Conservation (phyloP, 2,797 vertebrate species). For the Enteromius fasciolatus region DNA sequence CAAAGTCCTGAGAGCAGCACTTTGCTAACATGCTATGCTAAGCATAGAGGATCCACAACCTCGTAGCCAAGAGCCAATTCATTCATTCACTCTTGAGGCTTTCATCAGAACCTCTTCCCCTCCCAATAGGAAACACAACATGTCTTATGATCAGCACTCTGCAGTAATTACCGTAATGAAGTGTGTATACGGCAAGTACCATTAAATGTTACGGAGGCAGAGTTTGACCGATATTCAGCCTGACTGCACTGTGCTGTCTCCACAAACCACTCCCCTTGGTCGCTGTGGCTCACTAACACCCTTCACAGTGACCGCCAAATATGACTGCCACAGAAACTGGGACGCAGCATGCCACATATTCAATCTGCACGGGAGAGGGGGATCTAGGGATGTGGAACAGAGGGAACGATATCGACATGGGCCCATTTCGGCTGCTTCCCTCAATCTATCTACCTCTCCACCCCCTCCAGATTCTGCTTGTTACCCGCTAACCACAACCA, state of each 20-base stretch:
- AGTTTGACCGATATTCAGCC: conserved; percentile 43
- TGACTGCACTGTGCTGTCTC: conserved; percentile 40
- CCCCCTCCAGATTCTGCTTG: conserved; percentile 44
- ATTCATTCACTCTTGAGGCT: conserved; percentile 41
- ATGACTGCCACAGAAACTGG: conserved; percentile 60
- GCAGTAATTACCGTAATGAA: conserved; percentile 58
- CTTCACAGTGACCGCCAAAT: conserved; percentile 61
- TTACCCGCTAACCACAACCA: conserved; percentile 55
- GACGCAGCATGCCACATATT: conserved; percentile 62
- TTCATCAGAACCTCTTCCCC: conserved; percentile 17
- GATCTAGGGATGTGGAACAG: conserved; percentile 62
- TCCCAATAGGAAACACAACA: conserved; percentile 30
- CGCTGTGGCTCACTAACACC: conserved; percentile 58
- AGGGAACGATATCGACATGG: conserved; percentile 67
- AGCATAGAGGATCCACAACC: conserved; percentile 61
- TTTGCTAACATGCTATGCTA: conserved; percentile 76
- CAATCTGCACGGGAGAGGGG: conserved; percentile 62
- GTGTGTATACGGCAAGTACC: conserved; percentile 35
- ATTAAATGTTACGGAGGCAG: conserved; percentile 29
- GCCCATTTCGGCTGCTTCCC: conserved; percentile 48
- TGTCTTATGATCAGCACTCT: conserved; percentile 53
- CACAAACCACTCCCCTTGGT: conserved; percentile 37
- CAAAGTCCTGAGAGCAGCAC: conserved; percentile 76
- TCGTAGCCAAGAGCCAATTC: conserved; percentile 39
- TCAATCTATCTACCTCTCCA: conserved; percentile 35